Percentiles rank a stretch among this genome's conserved stretches.
Evolutionary conservation across 2,888 invertebrate genomes (phyloP).

Genomic region (Morpho achilles): DNA sequence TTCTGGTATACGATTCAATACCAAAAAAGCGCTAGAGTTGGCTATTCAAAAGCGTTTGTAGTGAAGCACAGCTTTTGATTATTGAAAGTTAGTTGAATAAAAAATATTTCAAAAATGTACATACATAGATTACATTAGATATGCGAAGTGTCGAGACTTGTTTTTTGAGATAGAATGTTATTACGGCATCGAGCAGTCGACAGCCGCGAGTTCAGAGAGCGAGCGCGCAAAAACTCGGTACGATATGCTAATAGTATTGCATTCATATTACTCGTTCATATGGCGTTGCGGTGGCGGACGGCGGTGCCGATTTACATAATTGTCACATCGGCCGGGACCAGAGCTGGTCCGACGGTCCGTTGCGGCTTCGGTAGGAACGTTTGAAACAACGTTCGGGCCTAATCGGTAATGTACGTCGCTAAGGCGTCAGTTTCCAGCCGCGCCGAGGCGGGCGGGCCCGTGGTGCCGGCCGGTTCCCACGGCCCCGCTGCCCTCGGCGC

Average conservation of each 20-base stretch:
- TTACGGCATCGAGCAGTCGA: conserved; percentile 4
- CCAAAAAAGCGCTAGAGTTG: too few relatives aligned
- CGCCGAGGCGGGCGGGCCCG: conserved; percentile 31
- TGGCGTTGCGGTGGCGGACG: conserved; percentile 21
- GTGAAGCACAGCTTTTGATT: too few relatives aligned
- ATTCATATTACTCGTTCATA: conserved; percentile 28
- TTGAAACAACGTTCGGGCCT: too few relatives aligned
- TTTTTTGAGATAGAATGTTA: conserved; percentile 5
- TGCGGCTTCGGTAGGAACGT: conserved; percentile 1
- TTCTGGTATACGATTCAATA: too few relatives aligned
- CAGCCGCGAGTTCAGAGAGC: conserved; percentile 25
- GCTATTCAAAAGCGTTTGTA: too few relatives aligned
- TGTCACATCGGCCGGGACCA: conserved; percentile 38
- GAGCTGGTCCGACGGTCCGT: not conserved
- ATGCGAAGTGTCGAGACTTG: not conserved
- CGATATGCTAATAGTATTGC: conserved; percentile 26
- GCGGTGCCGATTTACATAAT: conserved; percentile 42
- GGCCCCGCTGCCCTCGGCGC: conserved; percentile 65
- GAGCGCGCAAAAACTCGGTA: conserved; percentile 25
- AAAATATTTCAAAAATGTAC: too few relatives aligned
- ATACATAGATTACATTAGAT: not conserved
- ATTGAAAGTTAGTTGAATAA: too few relatives aligned
- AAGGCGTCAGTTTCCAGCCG: conserved; percentile 33
- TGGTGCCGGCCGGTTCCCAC: conserved; percentile 57
- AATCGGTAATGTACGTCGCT: conserved; percentile 10